Evolutionary conservation across 2,888 invertebrate genomes (phyloP).

Genomic region (Koerneria pararmatus): DNA sequence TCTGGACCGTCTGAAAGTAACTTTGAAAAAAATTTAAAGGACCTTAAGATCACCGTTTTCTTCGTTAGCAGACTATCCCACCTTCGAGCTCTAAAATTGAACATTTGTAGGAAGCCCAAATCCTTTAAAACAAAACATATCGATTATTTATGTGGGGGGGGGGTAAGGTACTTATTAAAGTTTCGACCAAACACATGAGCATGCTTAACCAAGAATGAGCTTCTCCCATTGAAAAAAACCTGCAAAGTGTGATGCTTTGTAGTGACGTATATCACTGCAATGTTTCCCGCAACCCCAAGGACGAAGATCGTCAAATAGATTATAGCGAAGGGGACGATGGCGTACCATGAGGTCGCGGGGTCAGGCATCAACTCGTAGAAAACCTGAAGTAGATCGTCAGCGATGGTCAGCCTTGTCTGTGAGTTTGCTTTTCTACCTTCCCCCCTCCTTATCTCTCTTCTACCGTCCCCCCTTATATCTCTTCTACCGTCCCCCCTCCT

Average conservation of each 20-base stretch:
- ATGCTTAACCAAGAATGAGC: too few species aligned
- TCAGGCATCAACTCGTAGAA: conserved; percentile 39
- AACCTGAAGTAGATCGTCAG: conserved; percentile 13
- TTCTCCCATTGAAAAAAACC: conserved; percentile 30
- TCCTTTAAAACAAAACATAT: too few species aligned
- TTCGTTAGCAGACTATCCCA: too few species aligned
- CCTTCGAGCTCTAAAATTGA: too few species aligned
- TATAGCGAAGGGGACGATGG: conserved; percentile 41
- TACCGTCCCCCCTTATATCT: neutral
- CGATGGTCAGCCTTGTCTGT: neutral
- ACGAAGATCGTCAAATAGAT: conserved; percentile 49
- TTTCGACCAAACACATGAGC: too few species aligned
- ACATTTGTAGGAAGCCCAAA: too few species aligned
- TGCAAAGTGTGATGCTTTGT: conserved; percentile 41
- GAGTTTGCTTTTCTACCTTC: neutral
- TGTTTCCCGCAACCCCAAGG: conserved; percentile 54
- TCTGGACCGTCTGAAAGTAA: conserved; percentile 62
- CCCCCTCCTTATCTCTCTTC: neutral
- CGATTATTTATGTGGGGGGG: too few species aligned
- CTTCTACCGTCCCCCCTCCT: neutral
- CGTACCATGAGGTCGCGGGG: conserved; percentile 37
- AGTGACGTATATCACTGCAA: conserved; percentile 48
- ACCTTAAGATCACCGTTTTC: too few species aligned
- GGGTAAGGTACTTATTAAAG: too few species aligned
- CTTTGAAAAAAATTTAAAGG: too few species aligned